Evolutionary conservation across 1,140 invertebrate species (phyloP).

Genomic region (Diabrotica undecimpunctata): DNA sequence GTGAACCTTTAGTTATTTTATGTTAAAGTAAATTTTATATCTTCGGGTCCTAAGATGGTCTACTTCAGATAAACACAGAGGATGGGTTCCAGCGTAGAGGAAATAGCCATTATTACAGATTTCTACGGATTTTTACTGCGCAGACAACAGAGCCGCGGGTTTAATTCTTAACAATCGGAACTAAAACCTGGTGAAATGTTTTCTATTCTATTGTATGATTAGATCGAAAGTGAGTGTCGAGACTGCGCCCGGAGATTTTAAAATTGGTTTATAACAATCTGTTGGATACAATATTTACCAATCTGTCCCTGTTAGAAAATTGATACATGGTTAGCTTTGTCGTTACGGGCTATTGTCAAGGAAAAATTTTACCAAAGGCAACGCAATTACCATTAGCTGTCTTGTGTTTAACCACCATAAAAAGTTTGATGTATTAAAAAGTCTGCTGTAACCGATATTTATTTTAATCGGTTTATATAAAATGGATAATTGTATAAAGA

Average conservation of each 20-base stretch:
- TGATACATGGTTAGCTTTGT: not conserved
- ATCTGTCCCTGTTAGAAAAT: conserved; percentile 3
- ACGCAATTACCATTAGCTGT: too few species aligned
- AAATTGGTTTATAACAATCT: conserved; percentile 1
- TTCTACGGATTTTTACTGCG: not conserved
- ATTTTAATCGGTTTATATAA: too few species aligned
- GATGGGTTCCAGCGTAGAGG: not conserved
- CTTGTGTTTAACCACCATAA: too few species aligned
- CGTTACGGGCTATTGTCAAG: too few species aligned
- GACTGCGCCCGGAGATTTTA: not conserved
- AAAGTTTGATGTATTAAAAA: too few species aligned
- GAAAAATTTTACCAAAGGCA: too few species aligned
- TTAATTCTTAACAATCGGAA: conserved; percentile 1
- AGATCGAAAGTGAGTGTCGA: not conserved
- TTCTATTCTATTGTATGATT: conserved; percentile 3
- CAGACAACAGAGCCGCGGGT: not conserved
- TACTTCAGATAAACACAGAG: not conserved
- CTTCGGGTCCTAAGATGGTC: not conserved
- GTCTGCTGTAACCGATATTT: too few species aligned
- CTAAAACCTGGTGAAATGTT: not conserved
- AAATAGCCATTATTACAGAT: conserved; percentile 2
- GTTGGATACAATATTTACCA: not conserved
- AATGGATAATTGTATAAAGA: too few species aligned
- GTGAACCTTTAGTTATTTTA: not conserved
- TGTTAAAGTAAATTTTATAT: not conserved